Conservation (phyloP, 2,888 invertebrate species). For the Subacronicta megacephala region DNA sequence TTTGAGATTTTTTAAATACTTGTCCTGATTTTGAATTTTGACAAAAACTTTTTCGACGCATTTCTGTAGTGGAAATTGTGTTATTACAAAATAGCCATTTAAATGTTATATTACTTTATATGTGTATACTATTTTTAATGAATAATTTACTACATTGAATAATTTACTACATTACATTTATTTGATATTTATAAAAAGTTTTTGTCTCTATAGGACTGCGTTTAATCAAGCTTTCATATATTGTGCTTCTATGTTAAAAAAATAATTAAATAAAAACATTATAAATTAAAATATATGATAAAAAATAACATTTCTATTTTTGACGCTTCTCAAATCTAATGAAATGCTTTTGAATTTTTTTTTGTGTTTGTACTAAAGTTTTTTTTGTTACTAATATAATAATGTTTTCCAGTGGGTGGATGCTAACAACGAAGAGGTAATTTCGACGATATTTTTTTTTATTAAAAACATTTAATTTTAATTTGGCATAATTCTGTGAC, state of each 20-base stretch:
- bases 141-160: slow-evolving; percentile 16
- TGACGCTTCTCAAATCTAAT: slow-evolving; percentile 69
- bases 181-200: slow-evolving; percentile 38
- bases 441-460: slow-evolving; percentile 61
- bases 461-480: slow-evolving; percentile 34
- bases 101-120: not conserved
- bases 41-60: slow-evolving; percentile 35
- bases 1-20: slow-evolving; percentile 40
- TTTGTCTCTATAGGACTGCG: slow-evolving; percentile 37
- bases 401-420: slow-evolving; percentile 91
- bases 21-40: slow-evolving; percentile 34
- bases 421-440: slow-evolving; percentile 92
- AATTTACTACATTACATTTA: slow-evolving; percentile 12
- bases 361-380: slow-evolving; percentile 54
- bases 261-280: slow-evolving; percentile 61
- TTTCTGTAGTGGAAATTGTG: slow-evolving; percentile 6
- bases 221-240: slow-evolving; percentile 50
- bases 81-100: not conserved
- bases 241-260: slow-evolving; percentile 76
- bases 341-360: slow-evolving; percentile 82
- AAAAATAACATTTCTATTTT: slow-evolving; percentile 65
- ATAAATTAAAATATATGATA: slow-evolving; percentile 48
- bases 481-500: slow-evolving; percentile 54
- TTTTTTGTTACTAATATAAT: slow-evolving; percentile 82
- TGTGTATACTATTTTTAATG: slow-evolving; percentile 24